Base-by-base conservation (phyloP, 2,797 vertebrate genomes). In the Eupleurogrammus muticus region DNA sequence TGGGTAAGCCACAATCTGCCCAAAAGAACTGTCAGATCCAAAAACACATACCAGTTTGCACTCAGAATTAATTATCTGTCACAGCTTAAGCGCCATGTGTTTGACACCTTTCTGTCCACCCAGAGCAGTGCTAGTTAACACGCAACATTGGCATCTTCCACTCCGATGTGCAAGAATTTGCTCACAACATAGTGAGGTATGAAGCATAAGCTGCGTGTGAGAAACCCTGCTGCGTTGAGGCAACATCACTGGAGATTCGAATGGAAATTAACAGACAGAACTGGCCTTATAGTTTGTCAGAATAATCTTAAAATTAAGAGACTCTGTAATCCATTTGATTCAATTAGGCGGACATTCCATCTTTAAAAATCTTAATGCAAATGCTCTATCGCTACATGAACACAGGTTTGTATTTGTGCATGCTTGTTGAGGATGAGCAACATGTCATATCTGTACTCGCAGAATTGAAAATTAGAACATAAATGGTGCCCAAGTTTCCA, bases 391-490 rank as follows among this genome's bases (percentile, higher is more conserved):
- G n/a, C 68, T 32, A 65, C 23, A 34, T 48, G 13, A 60, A 51
- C 23, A 38, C 24, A 69, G 53, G 6, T 19, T 11, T 71, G 21
- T 46, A 40, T 67, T 47, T 58, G 51, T 49, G 16, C 19, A 72
- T 58, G 70, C 59, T 70, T 52, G 46, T 35, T 70, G 23, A 71
- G 47, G 51, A 23, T 48, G 49, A 73, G 55, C 75, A 78, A 57
- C 74, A 64, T 51, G 24, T 75, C 81, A 23, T 5, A 23, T 81
- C 58, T 81, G 59, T 83, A 79, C 32, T 86, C 46, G 24, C 48
- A 76, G 12, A 49, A 57, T 42, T 56, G 1, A 83, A 81, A 90
- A 80, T 58, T 63, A 77, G 67, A 52, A 73, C 60, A 78, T 19
- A 5, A 69, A 76, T 44, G 64, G 73, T 48, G 58, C 52, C 74